A percentile compares a stretch with the other conserved stretches of the same genome.
These are phyloP conservation scores for Steinernema feltiae DNA, from an alignment of 1,140 invertebrate species.

Conservation along the genomic window DNA sequence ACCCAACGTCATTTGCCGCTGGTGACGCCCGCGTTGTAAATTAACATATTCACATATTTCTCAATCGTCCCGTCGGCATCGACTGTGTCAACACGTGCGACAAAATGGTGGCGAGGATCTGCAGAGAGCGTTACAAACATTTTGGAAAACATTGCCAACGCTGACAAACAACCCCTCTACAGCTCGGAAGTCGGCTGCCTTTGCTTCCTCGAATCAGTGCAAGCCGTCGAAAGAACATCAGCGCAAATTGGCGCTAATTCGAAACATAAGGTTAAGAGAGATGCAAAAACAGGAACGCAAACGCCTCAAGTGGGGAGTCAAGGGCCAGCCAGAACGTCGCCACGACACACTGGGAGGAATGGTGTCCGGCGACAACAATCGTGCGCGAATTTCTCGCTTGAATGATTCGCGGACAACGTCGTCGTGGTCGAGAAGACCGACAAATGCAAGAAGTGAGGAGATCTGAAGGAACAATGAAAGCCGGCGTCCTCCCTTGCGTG, in stretches of 20 bases:
- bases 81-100: no score
- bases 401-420: constrained; percentile 6
- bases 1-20: no score
- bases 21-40: not conserved
- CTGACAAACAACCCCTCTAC: no score
- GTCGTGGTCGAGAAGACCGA: not conserved
- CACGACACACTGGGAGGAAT: no score
- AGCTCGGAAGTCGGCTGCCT: no score
- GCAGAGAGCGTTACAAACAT: no score
- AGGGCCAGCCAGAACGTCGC: not conserved
- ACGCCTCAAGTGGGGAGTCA: not conserved
- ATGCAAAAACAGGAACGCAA: not conserved
- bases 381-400: constrained; percentile 5
- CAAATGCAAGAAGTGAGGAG: not conserved
- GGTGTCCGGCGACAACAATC: not conserved
- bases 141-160: not conserved
- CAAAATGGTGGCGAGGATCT: no score
- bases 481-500: not conserved
- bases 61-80: no score
- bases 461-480: not conserved
- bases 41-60: not conserved
- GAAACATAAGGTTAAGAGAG: not conserved
- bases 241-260: not conserved
- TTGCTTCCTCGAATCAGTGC: no score
- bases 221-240: not conserved